A percentile compares a stretch with the other conserved stretches of the same genome.
phyloP scores from a whole-genome alignment of 2,888 invertebrate genomes.

The Eristalis arbustorum region DNA sequence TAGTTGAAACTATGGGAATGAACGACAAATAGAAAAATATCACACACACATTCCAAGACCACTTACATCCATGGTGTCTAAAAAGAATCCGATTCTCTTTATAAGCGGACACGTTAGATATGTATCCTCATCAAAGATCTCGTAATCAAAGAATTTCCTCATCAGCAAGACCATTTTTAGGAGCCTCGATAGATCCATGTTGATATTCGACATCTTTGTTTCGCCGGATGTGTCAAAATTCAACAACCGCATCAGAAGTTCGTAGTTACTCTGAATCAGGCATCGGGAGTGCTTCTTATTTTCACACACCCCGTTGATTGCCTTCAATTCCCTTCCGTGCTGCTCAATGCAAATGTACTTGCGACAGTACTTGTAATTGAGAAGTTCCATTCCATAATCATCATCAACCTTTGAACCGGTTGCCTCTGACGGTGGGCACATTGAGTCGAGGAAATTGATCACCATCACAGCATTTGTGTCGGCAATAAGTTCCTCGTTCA shows the following conservation, averaged over 20 bases:
- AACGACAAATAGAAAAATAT: neutral
- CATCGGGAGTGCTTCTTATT: conserved; percentile 72
- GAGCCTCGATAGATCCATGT: conserved; percentile 73
- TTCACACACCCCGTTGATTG: neutral
- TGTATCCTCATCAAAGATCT: conserved; percentile 73
- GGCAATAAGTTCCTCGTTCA: conserved; percentile 74
- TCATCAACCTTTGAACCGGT: neutral
- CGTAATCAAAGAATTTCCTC: conserved; percentile 74
- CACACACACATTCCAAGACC: neutral
- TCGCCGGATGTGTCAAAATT: conserved; percentile 73
- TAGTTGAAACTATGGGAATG: conserved; percentile 74
- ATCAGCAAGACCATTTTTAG: conserved; percentile 73
- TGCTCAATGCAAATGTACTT: conserved; percentile 74
- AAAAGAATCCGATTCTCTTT: conserved; percentile 77
- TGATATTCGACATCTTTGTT: conserved; percentile 69
- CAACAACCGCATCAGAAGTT: conserved; percentile 76
- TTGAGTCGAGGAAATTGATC: conserved; percentile 76
- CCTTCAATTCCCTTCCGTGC: conserved; percentile 62
- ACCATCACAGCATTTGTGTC: conserved; percentile 77
- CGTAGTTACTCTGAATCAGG: conserved; percentile 76
- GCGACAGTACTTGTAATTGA: conserved; percentile 76
- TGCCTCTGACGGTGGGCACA: conserved; percentile 7
- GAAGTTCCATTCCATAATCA: conserved; percentile 14
- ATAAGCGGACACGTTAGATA: conserved; percentile 75
- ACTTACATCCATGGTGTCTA: conserved; percentile 76